Evolutionary conservation across 2,888 invertebrate genomes (phyloP), one percentile per base, ranked within the genome.

Genomic region (Sesia apiformis): DNA sequence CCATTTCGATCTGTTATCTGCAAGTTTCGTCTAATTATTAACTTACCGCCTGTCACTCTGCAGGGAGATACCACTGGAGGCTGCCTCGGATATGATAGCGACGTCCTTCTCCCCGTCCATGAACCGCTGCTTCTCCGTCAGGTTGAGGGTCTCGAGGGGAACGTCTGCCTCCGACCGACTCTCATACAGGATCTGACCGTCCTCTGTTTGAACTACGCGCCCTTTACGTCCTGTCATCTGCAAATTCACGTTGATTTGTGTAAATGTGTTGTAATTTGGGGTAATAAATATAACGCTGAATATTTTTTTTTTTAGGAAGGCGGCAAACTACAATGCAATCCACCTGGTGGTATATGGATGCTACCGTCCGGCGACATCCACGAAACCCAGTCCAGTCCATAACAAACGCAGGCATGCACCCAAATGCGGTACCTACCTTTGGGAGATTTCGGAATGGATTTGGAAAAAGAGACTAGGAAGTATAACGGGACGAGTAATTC

Each of bases 91-190:
- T 64, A 99, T 99, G 69, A 99, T 98, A 41, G 99, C 99, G 39
- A 99, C 97, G 72, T 97, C 96, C 85, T 99, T 99, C 79, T 97
- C 96, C 0, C 98, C 98, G 80, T 98, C 96, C 99, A 99, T 99
- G 85, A 99, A 99, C 58, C 94, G 90, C 69, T 93, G 92, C 79
- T 95, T 95, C 84, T 96, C 96, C 1, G 97, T 97, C 56, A 99
- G 92, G 89, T 99, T 99, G 57, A 99, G 92, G 0, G 98, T 97
- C 90, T 99, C 99, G 41, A 99, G 90, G 0, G 99, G 97, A 49
- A 98, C 97, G 83, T 99, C 99, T 1, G 93, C 93, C 76, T 99
- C 99, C 0, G 97, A 96, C 39, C 99, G 92, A 54, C 96, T 96
- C 86, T 99, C 98, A 81, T 99, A 99, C 65, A 95, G 94, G 66